These are phyloP conservation scores for Andrena praecox DNA, from an alignment of 2,888 invertebrate genomes.

Conservation along the genomic window DNA sequence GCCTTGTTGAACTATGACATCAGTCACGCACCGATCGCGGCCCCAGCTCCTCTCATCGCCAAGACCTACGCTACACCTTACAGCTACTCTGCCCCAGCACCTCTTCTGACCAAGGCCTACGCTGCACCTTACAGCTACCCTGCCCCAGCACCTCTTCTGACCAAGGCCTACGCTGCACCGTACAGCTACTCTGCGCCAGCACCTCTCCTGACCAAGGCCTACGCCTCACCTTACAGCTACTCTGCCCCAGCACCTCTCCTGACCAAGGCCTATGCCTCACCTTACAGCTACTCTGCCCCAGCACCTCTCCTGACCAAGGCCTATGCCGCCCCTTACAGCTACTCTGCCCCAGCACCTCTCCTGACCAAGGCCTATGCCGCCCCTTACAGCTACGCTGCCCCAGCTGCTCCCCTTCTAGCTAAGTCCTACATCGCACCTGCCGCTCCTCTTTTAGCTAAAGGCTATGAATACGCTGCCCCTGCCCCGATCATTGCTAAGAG, in stretches of 20 bases:
- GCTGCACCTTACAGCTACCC: constrained; percentile 37
- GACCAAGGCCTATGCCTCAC: constrained; percentile 53
- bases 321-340: constrained; percentile 53
- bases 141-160: constrained; percentile 23
- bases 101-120: constrained; percentile 27
- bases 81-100: constrained; percentile 16
- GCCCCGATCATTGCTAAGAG: constrained; percentile 62
- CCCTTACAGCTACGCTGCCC: constrained; percentile 47
- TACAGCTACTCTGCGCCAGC: constrained; percentile 6
- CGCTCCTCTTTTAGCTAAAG: constrained; percentile 26
- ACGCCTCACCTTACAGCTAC: constrained; percentile 43
- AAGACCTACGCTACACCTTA: constrained; percentile 62
- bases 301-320: constrained; percentile 63
- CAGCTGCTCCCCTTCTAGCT: constrained; percentile 54
- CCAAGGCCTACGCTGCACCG: constrained; percentile 37
- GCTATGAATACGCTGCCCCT: constrained; percentile 57
- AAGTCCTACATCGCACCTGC: constrained; percentile 46
- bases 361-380: constrained; percentile 38
- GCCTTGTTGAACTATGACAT: constrained; percentile 62
- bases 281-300: constrained; percentile 14
- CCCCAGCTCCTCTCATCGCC: constrained; percentile 40
- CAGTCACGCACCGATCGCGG: constrained; percentile 58
- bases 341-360: constrained; percentile 49
- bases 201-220: constrained; percentile 23
- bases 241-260: constrained; percentile 49